Conservation (phyloP, 2,113 vertebrate genomes). For the Pseudorhombus dupliciocellatus region DNA sequence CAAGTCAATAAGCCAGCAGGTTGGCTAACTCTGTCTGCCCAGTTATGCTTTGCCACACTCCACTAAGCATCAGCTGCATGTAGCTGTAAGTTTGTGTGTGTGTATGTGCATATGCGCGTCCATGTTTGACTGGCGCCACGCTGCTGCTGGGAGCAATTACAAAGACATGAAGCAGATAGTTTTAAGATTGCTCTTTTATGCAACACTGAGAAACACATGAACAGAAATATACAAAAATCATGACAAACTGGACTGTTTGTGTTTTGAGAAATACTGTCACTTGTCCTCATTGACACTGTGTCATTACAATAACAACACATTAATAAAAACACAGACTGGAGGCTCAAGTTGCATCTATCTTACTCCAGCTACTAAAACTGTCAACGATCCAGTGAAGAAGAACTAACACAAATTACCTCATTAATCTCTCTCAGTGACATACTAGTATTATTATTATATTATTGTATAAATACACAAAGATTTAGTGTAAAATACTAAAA, state of each 20-base stretch:
- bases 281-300: slow-evolving; percentile 14
- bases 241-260: slow-evolving; percentile 23
- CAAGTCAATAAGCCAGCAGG: slow-evolving; percentile 46
- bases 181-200: slow-evolving; percentile 53
- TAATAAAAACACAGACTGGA: background rate
- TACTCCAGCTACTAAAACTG: background rate
- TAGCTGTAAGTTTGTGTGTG: slow-evolving; percentile 7
- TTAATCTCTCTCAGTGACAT: background rate
- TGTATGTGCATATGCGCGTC: slow-evolving; percentile 17
- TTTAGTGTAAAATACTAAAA: background rate
- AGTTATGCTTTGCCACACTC: slow-evolving; percentile 58
- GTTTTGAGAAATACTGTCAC: slow-evolving; percentile 2
- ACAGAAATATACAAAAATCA: slow-evolving; percentile 34
- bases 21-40: slow-evolving; percentile 38
- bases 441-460: too few species aligned
- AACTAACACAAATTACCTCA: background rate
- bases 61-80: slow-evolving; percentile 36
- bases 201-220: slow-evolving; percentile 39
- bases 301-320: slow-evolving; percentile 8
- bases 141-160: slow-evolving; percentile 75
- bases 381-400: background rate
- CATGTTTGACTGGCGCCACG: slow-evolving; percentile 71
- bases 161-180: slow-evolving; percentile 73
- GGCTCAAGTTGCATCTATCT: background rate
- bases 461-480: background rate